Percentiles rank a stretch among this genome's conserved stretches.
phyloP scores from a whole-genome alignment of 1,140 invertebrate species.

The Pachypeltis micranthus region DNA sequence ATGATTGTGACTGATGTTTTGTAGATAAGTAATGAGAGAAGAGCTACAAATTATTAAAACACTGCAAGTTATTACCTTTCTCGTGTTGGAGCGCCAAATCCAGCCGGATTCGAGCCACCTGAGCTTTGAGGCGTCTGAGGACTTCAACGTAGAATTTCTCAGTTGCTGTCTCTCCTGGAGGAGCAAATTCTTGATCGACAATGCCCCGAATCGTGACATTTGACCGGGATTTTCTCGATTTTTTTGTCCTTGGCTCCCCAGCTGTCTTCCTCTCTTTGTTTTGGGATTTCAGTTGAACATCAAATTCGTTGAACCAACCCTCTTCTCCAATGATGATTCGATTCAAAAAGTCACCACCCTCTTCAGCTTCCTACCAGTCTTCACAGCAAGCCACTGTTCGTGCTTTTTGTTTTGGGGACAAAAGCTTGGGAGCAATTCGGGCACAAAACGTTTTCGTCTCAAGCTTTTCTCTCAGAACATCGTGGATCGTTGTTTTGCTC shows the following conservation, averaged over 20 bases:
- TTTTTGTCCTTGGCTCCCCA: too few species aligned
- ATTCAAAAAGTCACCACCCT: conserved; percentile 14
- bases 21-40: too few species aligned
- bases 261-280: conserved; percentile 17
- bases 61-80: too few species aligned
- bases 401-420: conserved; percentile 12
- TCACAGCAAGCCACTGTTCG: conserved; percentile 18
- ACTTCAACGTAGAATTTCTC: conserved; percentile 21
- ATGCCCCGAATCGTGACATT: conserved; percentile 28
- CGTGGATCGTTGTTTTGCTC: conserved; percentile 17
- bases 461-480: conserved; percentile 22
- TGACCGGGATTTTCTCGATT: conserved; percentile 18
- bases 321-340: conserved; percentile 21
- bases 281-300: conserved; percentile 15
- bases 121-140: conserved; percentile 13
- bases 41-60: too few species aligned
- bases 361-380: conserved; percentile 14
- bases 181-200: conserved; percentile 29
- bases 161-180: too few species aligned
- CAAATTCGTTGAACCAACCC: conserved; percentile 5
- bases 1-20: too few species aligned
- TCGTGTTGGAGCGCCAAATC: conserved; percentile 24
- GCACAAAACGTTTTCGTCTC: too few species aligned
- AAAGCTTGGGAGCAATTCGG: conserved; percentile 16
- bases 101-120: neutral